Evolutionary conservation across 2,888 invertebrate genomes (phyloP).

Genomic region (Plusia festucae): DNA sequence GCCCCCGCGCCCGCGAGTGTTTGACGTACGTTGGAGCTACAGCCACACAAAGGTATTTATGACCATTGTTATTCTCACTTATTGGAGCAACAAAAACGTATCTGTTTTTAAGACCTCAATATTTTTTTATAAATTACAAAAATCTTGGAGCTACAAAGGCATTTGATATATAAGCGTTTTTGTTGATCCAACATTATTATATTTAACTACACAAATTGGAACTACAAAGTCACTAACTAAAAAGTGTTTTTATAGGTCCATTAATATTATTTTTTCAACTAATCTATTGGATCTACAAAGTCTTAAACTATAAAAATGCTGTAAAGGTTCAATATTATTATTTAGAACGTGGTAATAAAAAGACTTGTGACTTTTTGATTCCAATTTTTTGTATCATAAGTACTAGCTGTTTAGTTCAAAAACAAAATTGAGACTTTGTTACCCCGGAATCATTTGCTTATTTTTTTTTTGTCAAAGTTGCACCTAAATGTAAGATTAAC

Average conservation of each 20-base stretch:
- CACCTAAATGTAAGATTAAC: slow-evolving; percentile 11
- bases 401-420: slow-evolving; percentile 23
- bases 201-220: slow-evolving; percentile 25
- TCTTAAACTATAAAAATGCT: slow-evolving; percentile 13
- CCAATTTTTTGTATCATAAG: slow-evolving; percentile 25
- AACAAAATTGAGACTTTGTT: slow-evolving; percentile 29
- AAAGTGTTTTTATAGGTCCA: slow-evolving; percentile 26
- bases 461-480: slow-evolving; percentile 18
- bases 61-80: slow-evolving; percentile 15
- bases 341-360: slow-evolving; percentile 13
- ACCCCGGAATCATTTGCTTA: slow-evolving; percentile 19
- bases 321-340: slow-evolving; percentile 13
- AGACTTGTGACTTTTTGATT: slow-evolving; percentile 22
- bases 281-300: slow-evolving; percentile 10
- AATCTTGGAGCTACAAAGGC: slow-evolving; percentile 11
- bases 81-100: slow-evolving; percentile 27
- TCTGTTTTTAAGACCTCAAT: slow-evolving; percentile 23
- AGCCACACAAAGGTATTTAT: slow-evolving; percentile 13
- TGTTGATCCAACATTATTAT: slow-evolving; percentile 31
- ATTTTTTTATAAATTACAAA: slow-evolving; percentile 7
- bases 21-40: slow-evolving; percentile 12
- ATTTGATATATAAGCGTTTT: slow-evolving; percentile 16
- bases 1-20: neutral
- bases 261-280: slow-evolving; percentile 20
- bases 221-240: slow-evolving; percentile 29